phyloP scores from a whole-genome alignment of 2,888 invertebrate species.

The Electrophaes corylata region DNA sequence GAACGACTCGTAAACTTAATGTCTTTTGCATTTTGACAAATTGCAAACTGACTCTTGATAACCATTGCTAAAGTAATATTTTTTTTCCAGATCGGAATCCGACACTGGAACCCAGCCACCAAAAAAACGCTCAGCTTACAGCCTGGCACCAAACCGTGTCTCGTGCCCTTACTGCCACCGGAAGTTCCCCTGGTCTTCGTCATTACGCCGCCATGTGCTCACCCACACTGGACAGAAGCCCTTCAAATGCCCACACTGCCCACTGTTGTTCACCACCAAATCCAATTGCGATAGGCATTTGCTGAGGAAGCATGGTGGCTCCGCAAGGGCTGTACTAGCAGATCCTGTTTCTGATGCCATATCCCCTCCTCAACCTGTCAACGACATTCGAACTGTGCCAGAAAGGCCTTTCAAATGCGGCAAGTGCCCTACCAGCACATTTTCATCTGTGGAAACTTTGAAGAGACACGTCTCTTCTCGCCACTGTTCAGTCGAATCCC shows the following conservation, averaged over 20 bases:
- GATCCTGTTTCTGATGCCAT: conserved; percentile 67
- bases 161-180: conserved; percentile 96
- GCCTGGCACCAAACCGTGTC: conserved; percentile 96
- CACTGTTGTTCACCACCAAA: conserved; percentile 97
- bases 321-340: conserved; percentile 73
- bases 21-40: background rate
- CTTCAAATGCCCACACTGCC: conserved; percentile 97
- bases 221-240: conserved; percentile 99
- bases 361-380: conserved; percentile 56
- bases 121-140: conserved; percentile 97
- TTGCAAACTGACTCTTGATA: background rate
- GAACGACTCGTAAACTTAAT: background rate
- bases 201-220: conserved; percentile 95
- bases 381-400: conserved; percentile 86
- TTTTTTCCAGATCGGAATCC: conserved; percentile 86
- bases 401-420: conserved; percentile 92
- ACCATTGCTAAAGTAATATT: conserved; percentile 6
- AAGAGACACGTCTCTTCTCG: conserved; percentile 91
- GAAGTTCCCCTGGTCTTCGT: conserved; percentile 98
- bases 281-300: conserved; percentile 98
- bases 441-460: conserved; percentile 90
- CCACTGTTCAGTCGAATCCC: conserved; percentile 83
- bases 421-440: conserved; percentile 92
- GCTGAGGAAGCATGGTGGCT: conserved; percentile 90
- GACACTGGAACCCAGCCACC: conserved; percentile 81